Conservation (phyloP, 2,113 vertebrate genomes). For the Spea multiplicata region DNA sequence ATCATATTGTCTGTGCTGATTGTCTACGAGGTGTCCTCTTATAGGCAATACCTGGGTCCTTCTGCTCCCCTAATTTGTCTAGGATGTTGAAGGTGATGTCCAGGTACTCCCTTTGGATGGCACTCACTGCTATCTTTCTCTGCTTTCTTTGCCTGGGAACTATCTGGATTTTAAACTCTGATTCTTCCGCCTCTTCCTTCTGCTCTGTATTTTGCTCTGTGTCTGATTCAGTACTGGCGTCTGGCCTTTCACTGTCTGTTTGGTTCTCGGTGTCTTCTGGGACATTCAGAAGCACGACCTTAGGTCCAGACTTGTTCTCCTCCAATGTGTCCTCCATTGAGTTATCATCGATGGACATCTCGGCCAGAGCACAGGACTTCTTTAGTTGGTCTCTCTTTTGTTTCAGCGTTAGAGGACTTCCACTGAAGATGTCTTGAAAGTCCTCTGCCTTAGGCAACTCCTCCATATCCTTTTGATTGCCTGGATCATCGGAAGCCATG, state of each 20-base stretch:
- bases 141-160: constrained; percentile 93
- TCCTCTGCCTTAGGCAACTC: constrained; percentile 56
- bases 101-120: constrained; percentile 97
- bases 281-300: constrained; percentile 80
- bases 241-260: constrained; percentile 67
- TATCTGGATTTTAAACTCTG: constrained; percentile 97
- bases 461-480: constrained; percentile 52
- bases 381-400: constrained; percentile 90
- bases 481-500: constrained; percentile 53
- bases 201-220: constrained; percentile 75
- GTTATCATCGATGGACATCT: constrained; percentile 80
- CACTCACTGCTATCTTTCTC: constrained; percentile 96
- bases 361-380: constrained; percentile 82
- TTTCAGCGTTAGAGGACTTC: constrained; percentile 85
- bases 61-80: constrained; percentile 84
- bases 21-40: no score
- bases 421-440: constrained; percentile 60
- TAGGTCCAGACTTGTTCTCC: constrained; percentile 63
- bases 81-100: constrained; percentile 95
- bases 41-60: constrained; percentile 74
- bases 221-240: constrained; percentile 69
- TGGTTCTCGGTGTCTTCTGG: constrained; percentile 79
- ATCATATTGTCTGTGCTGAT: no score
- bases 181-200: constrained; percentile 79
- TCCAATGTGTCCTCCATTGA: constrained; percentile 52